Conservation (phyloP, 2,888 invertebrate genomes). For the Brachypalpus laphriformis region DNA sequence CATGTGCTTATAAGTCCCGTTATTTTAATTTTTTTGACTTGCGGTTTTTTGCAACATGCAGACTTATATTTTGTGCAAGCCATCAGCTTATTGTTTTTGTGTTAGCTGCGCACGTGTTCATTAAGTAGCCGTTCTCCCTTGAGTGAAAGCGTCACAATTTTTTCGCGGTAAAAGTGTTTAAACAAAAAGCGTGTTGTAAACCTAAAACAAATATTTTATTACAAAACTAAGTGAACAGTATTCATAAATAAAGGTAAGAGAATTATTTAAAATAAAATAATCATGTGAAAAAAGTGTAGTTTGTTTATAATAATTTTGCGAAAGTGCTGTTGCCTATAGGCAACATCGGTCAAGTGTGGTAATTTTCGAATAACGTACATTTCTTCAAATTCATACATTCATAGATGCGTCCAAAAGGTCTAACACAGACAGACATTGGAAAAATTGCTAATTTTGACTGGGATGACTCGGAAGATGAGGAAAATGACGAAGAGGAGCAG, state of each 20-base stretch:
- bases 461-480: constrained; percentile 59
- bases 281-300: no score
- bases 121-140: constrained; percentile 41
- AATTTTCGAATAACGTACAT: constrained; percentile 47
- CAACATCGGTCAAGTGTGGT: constrained; percentile 33
- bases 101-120: constrained; percentile 58
- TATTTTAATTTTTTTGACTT: constrained; percentile 56
- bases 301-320: no score
- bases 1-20: constrained; percentile 41
- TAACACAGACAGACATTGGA: constrained; percentile 51
- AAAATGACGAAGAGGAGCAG: constrained; percentile 54
- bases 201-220: no score
- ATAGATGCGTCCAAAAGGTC: constrained; percentile 63
- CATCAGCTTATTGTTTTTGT: constrained; percentile 39
- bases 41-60: constrained; percentile 50
- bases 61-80: constrained; percentile 42
- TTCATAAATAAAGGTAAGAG: no score
- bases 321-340: no score
- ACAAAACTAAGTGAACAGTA: no score
- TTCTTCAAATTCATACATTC: constrained; percentile 46
- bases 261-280: no score
- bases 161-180: no score
- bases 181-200: no score
- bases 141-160: no score
- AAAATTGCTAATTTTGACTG: constrained; percentile 57